phyloP scores from a whole-genome alignment of 2,888 invertebrate genomes.

The Erynnis tages region DNA sequence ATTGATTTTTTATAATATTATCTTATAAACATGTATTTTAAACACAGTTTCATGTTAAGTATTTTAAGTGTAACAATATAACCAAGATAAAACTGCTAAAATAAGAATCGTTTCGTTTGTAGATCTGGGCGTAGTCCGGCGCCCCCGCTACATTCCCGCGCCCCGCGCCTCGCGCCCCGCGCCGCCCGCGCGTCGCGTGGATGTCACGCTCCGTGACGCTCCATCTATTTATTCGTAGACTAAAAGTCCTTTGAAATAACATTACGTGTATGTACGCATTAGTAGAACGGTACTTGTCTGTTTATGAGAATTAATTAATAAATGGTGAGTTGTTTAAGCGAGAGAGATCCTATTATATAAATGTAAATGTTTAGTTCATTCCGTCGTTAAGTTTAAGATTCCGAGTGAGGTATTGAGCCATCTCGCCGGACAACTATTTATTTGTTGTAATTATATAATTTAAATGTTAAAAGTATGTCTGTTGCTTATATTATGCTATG shows the following conservation, averaged over 20 bases:
- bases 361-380: constrained; percentile 34
- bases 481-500: neutral
- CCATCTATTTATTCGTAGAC: neutral
- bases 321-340: constrained; percentile 14
- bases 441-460: neutral
- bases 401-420: neutral
- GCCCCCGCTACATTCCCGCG: constrained; percentile 1
- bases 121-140: constrained; percentile 49
- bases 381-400: constrained; percentile 34
- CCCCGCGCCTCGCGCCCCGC: neutral
- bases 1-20: too few species aligned
- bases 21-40: too few species aligned
- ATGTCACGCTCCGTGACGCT: neutral
- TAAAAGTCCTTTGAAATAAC: neutral
- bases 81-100: too few species aligned
- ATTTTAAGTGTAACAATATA: too few species aligned
- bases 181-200: neutral
- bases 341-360: constrained; percentile 17
- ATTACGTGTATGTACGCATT: neutral
- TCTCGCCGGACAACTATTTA: neutral
- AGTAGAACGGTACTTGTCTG: constrained; percentile 1
- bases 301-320: neutral
- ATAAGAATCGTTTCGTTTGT: too few species aligned
- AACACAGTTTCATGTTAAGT: too few species aligned
- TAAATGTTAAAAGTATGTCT: neutral